Conservation (phyloP, 1,140 invertebrate species). For the Lepidurus apus region DNA sequence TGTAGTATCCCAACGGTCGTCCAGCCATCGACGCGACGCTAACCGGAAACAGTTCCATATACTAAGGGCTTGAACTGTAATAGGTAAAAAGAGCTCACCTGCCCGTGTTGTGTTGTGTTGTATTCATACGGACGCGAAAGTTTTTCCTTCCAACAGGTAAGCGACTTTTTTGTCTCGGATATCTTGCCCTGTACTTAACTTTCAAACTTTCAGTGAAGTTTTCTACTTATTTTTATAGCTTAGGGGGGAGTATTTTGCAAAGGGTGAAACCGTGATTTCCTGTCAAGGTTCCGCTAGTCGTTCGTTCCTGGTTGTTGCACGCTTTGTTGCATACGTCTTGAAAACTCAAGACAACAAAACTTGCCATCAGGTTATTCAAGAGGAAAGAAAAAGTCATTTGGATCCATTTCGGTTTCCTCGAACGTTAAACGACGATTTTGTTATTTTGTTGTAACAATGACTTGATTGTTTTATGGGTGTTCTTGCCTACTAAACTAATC, state of each 20-base stretch:
- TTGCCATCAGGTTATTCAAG: no score
- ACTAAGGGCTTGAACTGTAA: background rate
- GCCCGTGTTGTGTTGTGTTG: background rate
- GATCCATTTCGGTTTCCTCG: no score
- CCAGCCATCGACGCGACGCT: constrained; percentile 12
- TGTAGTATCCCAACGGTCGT: constrained; percentile 14
- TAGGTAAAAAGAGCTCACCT: background rate
- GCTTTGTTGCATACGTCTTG: background rate
- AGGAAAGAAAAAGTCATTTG: no score
- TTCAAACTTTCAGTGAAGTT: no score
- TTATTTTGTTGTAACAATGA: no score
- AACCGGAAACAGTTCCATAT: background rate
- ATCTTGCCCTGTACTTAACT: no score
- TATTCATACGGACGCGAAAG: background rate
- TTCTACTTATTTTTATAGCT: background rate
- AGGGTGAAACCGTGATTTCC: background rate
- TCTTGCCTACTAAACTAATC: no score
- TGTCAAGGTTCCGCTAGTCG: constrained; percentile 11
- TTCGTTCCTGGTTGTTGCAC: background rate
- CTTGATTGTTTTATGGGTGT: no score
- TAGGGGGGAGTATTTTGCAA: background rate
- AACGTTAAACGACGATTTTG: no score
- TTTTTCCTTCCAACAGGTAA: background rate
- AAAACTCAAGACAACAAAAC: background rate
- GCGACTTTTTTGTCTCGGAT: background rate